Conservation (phyloP, 2,888 invertebrate species). For the Oxyscelio sp. region DNA sequence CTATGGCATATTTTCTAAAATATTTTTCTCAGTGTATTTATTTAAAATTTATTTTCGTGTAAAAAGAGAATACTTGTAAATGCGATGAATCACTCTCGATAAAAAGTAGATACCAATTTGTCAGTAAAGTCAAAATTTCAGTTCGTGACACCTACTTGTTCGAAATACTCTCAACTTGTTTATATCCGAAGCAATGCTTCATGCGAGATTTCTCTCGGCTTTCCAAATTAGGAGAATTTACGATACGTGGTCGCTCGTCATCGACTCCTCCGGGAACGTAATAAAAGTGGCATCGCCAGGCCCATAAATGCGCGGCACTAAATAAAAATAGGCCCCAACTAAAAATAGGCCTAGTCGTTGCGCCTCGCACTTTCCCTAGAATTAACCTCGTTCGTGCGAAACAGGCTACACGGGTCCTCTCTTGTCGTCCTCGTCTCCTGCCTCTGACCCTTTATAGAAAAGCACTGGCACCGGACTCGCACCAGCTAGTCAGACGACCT, state of each 20-base stretch:
- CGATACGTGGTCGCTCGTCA: background rate
- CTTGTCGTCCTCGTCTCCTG: conserved; percentile 65
- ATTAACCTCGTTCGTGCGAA: conserved; percentile 70
- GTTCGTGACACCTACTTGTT: too few relatives aligned
- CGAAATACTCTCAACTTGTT: too few relatives aligned
- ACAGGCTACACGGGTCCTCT: conserved; percentile 73
- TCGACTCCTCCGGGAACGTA: conserved; percentile 21
- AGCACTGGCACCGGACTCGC: conserved; percentile 47
- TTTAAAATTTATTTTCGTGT: too few relatives aligned
- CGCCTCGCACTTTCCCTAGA: conserved; percentile 71
- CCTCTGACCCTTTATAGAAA: conserved; percentile 72
- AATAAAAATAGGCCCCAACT: conserved; percentile 49
- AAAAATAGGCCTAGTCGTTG: conserved; percentile 60
- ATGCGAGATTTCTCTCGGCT: too few relatives aligned
- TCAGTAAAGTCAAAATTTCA: too few relatives aligned
- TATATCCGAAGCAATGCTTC: too few relatives aligned
- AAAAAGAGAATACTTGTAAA: too few relatives aligned
- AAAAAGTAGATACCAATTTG: too few relatives aligned
- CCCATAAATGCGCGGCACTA: conserved; percentile 22
- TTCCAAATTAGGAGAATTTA: too few relatives aligned
- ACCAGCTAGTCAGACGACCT: conserved; percentile 73
- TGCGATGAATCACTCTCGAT: too few relatives aligned
- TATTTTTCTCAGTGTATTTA: too few relatives aligned
- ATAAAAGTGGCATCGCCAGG: conserved; percentile 18
- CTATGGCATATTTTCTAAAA: too few relatives aligned